phyloP scores from a whole-genome alignment of 1,140 invertebrate genomes.

The Andricus grossulariae region DNA sequence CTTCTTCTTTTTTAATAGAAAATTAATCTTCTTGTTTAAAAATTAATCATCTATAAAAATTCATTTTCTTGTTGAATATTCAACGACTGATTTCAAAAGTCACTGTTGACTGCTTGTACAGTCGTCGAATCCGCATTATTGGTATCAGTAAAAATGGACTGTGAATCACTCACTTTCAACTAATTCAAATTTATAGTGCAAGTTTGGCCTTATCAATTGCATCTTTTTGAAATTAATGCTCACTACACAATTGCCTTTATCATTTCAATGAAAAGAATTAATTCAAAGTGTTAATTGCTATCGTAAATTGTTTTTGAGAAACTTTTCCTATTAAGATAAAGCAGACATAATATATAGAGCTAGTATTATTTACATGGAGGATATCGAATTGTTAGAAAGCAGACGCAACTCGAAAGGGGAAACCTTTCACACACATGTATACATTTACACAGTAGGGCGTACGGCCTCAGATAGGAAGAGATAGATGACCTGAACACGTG shows the following conservation, averaged over 20 bases:
- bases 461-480: conserved; percentile 40
- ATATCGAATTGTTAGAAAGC: conserved; percentile 40
- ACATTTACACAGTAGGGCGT: background rate
- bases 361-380: conserved; percentile 47
- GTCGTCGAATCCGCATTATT: too few relatives aligned
- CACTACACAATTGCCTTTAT: background rate
- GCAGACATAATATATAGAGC: conserved; percentile 47
- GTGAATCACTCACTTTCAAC: too few relatives aligned
- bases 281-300: background rate
- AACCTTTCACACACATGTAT: conserved; percentile 6
- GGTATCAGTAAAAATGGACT: too few relatives aligned
- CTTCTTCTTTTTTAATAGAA: too few relatives aligned
- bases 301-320: background rate
- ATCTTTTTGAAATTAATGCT: too few relatives aligned
- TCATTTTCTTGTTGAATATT: too few relatives aligned
- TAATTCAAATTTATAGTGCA: too few relatives aligned
- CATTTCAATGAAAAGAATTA: background rate
- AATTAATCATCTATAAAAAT: too few relatives aligned
- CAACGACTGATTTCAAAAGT: too few relatives aligned
- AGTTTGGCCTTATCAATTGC: too few relatives aligned
- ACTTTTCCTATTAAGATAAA: conserved; percentile 46
- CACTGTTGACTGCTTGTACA: too few relatives aligned
- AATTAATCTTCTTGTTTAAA: too few relatives aligned
- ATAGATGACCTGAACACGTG: conserved; percentile 41
- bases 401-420: conserved; percentile 8